Evolutionary conservation across 2,888 invertebrate genomes (phyloP).

Genomic region (Tetragonula carbonaria): DNA sequence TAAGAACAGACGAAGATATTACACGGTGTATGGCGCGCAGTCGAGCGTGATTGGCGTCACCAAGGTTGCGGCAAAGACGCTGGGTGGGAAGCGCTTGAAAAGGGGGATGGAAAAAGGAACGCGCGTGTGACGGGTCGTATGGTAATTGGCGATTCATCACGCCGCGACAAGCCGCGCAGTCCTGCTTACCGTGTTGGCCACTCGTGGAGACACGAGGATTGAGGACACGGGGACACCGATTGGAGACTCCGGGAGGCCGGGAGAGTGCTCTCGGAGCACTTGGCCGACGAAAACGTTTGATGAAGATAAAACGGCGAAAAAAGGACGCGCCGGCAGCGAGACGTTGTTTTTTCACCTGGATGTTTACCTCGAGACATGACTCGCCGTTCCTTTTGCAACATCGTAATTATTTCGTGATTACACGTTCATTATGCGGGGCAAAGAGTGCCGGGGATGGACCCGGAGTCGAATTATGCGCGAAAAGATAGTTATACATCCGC

Average conservation of each 20-base stretch:
- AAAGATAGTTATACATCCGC: slow-evolving; percentile 18
- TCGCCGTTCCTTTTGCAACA: slow-evolving; percentile 57
- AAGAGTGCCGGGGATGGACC: not conserved
- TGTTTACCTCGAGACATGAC: slow-evolving; percentile 58
- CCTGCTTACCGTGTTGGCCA: slow-evolving; percentile 68
- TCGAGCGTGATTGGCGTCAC: slow-evolving; percentile 65
- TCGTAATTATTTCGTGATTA: slow-evolving; percentile 70
- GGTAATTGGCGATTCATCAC: slow-evolving; percentile 71
- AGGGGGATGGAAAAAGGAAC: slow-evolving; percentile 39
- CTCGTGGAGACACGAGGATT: slow-evolving; percentile 61
- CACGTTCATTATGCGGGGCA: slow-evolving; percentile 62
- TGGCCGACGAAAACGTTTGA: slow-evolving; percentile 69
- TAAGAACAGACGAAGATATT: slow-evolving; percentile 52
- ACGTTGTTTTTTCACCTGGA: slow-evolving; percentile 51
- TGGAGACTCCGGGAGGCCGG: not conserved
- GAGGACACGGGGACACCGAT: slow-evolving; percentile 30
- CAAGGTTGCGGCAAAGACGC: slow-evolving; percentile 51
- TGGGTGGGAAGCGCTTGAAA: slow-evolving; percentile 30
- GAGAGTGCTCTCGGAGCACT: slow-evolving; percentile 60
- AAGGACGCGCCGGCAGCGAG: slow-evolving; percentile 1
- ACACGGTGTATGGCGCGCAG: slow-evolving; percentile 45
- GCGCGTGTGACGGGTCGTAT: slow-evolving; percentile 66
- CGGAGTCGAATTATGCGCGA: slow-evolving; percentile 34
- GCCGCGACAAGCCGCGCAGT: slow-evolving; percentile 61
- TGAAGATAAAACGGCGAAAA: slow-evolving; percentile 59